A percentile compares a stretch with the other conserved stretches of the same genome.
These are phyloP conservation scores for Dimorphilus gyrociliatus DNA, from an alignment of 2,888 invertebrate species.

Conservation along the genomic window DNA sequence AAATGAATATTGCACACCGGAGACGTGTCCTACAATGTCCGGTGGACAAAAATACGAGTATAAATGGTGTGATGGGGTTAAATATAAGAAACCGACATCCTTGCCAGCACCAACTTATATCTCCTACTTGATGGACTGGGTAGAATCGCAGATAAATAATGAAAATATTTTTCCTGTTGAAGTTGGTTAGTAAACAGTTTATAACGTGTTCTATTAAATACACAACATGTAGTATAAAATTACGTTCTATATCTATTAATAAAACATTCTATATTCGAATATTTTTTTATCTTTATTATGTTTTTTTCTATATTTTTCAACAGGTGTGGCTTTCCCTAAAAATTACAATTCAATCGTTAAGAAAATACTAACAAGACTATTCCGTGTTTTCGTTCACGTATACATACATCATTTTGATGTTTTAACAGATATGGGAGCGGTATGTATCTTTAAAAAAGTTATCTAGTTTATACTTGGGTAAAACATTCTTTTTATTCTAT, in stretches of 20 bases:
- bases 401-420: conserved; percentile 87
- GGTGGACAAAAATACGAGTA: conserved; percentile 78
- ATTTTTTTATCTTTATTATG: no score
- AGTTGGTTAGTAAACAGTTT: conserved; percentile 42
- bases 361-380: conserved; percentile 69
- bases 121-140: conserved; percentile 72
- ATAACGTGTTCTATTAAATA: not conserved
- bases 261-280: no score
- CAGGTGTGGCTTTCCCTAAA: conserved; percentile 71
- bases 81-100: conserved; percentile 50
- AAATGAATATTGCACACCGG: conserved; percentile 57
- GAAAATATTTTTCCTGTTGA: conserved; percentile 68
- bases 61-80: conserved; percentile 69
- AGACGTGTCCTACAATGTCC: conserved; percentile 72
- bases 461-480: not conserved
- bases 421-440: conserved; percentile 66
- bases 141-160: conserved; percentile 72
- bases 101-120: conserved; percentile 70
- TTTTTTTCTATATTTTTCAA: no score
- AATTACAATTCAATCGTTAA: conserved; percentile 59
- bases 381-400: conserved; percentile 78
- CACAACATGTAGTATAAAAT: no score
- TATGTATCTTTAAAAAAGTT: conserved; percentile 40
- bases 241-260: no score
- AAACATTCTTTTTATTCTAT: not conserved